Conservation (phyloP, 2,888 invertebrate genomes). For the Byasa hedistus region DNA sequence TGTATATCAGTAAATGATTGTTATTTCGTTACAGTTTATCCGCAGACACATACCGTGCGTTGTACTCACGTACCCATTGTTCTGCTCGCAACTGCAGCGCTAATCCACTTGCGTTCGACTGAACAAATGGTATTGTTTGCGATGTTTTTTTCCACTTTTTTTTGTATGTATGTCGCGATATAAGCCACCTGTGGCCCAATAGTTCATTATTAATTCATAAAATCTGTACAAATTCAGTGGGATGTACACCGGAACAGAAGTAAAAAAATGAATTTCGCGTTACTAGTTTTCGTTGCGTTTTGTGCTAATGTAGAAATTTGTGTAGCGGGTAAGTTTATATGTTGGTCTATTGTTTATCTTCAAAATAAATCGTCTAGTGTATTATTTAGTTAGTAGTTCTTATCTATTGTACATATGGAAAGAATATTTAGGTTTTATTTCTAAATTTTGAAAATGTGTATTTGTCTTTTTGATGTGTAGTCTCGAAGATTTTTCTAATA, state of each 20-base stretch:
- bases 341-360: too few relatives aligned
- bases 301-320: constrained; percentile 4
- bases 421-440: too few relatives aligned
- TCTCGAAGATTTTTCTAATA: too few relatives aligned
- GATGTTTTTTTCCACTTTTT: constrained; percentile 44
- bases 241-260: constrained; percentile 10
- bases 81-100: constrained; percentile 40
- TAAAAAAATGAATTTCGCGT: constrained; percentile 20
- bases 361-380: too few relatives aligned
- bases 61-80: too few relatives aligned
- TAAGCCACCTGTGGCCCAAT: constrained; percentile 54
- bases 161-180: constrained; percentile 42
- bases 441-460: too few relatives aligned
- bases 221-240: constrained; percentile 9
- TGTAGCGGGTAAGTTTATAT: constrained; percentile 17
- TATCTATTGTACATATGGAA: too few relatives aligned
- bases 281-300: constrained; percentile 10
- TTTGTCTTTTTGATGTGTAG: too few relatives aligned
- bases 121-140: constrained; percentile 57
- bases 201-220: constrained; percentile 36
- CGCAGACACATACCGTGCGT: too few relatives aligned
- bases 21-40: too few relatives aligned
- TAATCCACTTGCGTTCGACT: constrained; percentile 47
- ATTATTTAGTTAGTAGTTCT: too few relatives aligned
- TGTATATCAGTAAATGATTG: too few relatives aligned